Evolutionary conservation across 2,888 invertebrate genomes (phyloP).

Genomic region (Synanthedon myopaeformis): DNA sequence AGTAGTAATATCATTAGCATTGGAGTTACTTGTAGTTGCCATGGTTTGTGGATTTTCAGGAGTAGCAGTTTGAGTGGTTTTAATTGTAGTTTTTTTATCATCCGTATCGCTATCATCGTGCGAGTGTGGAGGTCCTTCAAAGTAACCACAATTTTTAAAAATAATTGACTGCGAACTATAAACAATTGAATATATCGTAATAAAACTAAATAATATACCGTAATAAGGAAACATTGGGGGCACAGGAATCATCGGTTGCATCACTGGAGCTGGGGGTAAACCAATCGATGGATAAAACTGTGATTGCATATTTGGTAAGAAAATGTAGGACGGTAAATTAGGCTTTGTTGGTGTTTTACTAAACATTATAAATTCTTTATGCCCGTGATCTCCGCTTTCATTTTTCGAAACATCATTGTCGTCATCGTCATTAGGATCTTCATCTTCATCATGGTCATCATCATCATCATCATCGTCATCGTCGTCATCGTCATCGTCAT

Average conservation of each 20-base stretch:
- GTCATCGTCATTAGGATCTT: conserved; percentile 15
- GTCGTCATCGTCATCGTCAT: conserved; percentile 16
- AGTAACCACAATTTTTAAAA: conserved; percentile 11
- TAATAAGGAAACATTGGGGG: conserved; percentile 27
- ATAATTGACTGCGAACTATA: conserved; percentile 7
- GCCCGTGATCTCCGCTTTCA: conserved; percentile 29
- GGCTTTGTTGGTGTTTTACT: conserved; percentile 41
- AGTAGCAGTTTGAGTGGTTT: too few relatives aligned
- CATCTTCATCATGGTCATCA: conserved; percentile 6
- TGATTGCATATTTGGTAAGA: conserved; percentile 48
- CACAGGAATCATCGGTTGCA: conserved; percentile 55
- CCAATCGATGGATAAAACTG: conserved; percentile 54
- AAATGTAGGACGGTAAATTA: conserved; percentile 53
- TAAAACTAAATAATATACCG: neutral
- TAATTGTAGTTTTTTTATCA: conserved; percentile 1
- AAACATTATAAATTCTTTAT: conserved; percentile 46
- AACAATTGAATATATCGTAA: neutral
- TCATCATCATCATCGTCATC: conserved; percentile 10
- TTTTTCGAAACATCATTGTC: conserved; percentile 9
- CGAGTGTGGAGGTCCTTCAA: conserved; percentile 10
- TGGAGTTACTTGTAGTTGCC: too few relatives aligned
- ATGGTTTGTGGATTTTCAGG: too few relatives aligned
- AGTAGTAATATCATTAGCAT: too few relatives aligned
- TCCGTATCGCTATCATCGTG: conserved; percentile 8
- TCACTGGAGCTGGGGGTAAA: conserved; percentile 41